These are phyloP conservation scores for Aporophyla lueneburgensis DNA, from an alignment of 2,888 invertebrate genomes.

Conservation along the genomic window DNA sequence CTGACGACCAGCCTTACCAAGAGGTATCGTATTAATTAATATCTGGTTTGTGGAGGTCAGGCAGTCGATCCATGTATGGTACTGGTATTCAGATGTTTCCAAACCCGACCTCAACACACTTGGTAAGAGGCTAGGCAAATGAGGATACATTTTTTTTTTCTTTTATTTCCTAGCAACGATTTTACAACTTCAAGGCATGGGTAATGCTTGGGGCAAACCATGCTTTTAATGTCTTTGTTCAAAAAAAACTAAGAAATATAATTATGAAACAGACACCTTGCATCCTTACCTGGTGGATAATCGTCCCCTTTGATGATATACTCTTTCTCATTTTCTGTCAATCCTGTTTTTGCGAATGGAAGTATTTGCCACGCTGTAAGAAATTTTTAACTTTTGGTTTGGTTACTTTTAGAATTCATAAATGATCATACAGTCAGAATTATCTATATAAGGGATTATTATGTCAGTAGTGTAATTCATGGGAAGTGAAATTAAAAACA, in stretches of 20 bases:
- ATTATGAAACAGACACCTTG: not conserved
- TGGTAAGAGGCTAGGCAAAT: too few relatives aligned
- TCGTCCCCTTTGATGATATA: conserved; percentile 70
- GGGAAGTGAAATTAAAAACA: not conserved
- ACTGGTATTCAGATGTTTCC: too few relatives aligned
- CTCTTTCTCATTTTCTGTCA: conserved; percentile 69
- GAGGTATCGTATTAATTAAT: too few relatives aligned
- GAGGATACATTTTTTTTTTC: not conserved
- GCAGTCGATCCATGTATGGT: too few relatives aligned
- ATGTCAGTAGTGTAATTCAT: not conserved
- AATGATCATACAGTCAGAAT: not conserved
- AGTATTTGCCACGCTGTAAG: conserved; percentile 77
- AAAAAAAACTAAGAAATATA: not conserved
- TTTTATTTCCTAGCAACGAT: too few relatives aligned
- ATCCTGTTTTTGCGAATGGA: conserved; percentile 53
- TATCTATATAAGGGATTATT: not conserved
- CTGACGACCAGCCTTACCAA: too few relatives aligned
- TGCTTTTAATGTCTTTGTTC: not conserved
- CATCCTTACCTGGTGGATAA: conserved; percentile 74
- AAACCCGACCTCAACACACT: too few relatives aligned
- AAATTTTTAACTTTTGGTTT: conserved; percentile 22
- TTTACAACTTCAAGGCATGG: not conserved
- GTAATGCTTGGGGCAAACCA: not conserved
- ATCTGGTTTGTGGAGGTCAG: too few relatives aligned
- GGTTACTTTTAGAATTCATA: not conserved